A percentile compares a stretch with the other conserved stretches of the same genome.
Conservation (phyloP, 2,797 vertebrate genomes). For the Eleutherodactylus coqui region DNA sequence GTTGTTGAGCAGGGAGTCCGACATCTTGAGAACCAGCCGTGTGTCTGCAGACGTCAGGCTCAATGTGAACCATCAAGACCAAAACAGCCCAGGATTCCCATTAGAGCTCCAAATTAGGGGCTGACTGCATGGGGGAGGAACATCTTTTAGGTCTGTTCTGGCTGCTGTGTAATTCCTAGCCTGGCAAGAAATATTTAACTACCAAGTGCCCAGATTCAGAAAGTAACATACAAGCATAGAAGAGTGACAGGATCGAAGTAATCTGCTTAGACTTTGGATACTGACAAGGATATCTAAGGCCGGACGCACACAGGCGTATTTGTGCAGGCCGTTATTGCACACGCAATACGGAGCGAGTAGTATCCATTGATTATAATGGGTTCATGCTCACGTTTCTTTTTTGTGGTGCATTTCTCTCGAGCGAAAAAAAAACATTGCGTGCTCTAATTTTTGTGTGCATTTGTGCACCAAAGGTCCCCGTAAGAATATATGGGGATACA, state of each 20-base stretch:
- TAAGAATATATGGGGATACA: too few species aligned
- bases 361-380: too few species aligned
- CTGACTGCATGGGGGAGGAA: constrained; percentile 71
- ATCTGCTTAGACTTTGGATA: background rate
- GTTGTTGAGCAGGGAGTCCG: constrained; percentile 90
- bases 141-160: constrained; percentile 43
- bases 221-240: background rate
- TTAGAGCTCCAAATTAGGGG: constrained; percentile 70
- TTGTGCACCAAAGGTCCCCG: too few species aligned
- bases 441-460: too few species aligned
- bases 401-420: too few species aligned
- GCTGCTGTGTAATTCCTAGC: constrained; percentile 44
- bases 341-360: too few species aligned
- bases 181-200: constrained; percentile 56
- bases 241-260: background rate
- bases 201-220: background rate
- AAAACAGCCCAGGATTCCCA: constrained; percentile 63
- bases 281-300: background rate
- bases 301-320: too few species aligned
- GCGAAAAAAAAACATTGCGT: too few species aligned
- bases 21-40: constrained; percentile 76
- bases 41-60: constrained; percentile 13
- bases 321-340: too few species aligned
- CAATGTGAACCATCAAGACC: constrained; percentile 65
- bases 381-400: too few species aligned